phyloP scores from a whole-genome alignment of 2,113 vertebrate species.

The Centropus bengalensis region DNA sequence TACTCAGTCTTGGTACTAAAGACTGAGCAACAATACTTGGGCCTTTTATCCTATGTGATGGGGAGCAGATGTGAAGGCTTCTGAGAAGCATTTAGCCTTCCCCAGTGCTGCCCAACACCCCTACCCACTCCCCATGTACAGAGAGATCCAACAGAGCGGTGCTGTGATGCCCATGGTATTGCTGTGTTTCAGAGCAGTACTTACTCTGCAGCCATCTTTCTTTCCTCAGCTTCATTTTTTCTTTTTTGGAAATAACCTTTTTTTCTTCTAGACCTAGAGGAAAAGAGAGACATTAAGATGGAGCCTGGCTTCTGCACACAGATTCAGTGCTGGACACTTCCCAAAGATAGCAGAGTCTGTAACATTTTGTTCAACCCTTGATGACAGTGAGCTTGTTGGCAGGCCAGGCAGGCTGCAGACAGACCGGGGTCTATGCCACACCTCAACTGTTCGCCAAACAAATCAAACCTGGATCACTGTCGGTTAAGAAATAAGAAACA shows the following conservation, averaged over 20 bases:
- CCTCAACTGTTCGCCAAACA: background rate
- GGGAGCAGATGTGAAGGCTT: background rate
- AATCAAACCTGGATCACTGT: fast-evolving
- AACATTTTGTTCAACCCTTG: background rate
- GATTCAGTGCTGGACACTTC: background rate
- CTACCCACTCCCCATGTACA: background rate
- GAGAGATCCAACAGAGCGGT: background rate
- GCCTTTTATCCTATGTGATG: background rate
- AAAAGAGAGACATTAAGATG: background rate
- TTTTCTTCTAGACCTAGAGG: slow-evolving; percentile 76
- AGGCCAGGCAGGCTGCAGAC: background rate
- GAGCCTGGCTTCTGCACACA: background rate
- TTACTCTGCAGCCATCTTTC: slow-evolving; percentile 92
- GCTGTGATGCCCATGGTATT: fast-evolving
- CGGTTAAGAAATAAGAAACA: background rate
- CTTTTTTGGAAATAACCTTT: slow-evolving; percentile 84
- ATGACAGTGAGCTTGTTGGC: background rate
- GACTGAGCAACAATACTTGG: background rate
- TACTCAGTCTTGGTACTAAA: background rate
- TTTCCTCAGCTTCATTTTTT: slow-evolving; percentile 89
- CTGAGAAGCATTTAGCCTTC: background rate
- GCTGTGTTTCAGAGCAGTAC: background rate
- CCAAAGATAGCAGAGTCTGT: background rate
- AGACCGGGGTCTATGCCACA: background rate
- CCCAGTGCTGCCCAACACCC: background rate